Evolutionary conservation across 2,888 invertebrate genomes (phyloP).

Genomic region (Bhutanitis thaidina): DNA sequence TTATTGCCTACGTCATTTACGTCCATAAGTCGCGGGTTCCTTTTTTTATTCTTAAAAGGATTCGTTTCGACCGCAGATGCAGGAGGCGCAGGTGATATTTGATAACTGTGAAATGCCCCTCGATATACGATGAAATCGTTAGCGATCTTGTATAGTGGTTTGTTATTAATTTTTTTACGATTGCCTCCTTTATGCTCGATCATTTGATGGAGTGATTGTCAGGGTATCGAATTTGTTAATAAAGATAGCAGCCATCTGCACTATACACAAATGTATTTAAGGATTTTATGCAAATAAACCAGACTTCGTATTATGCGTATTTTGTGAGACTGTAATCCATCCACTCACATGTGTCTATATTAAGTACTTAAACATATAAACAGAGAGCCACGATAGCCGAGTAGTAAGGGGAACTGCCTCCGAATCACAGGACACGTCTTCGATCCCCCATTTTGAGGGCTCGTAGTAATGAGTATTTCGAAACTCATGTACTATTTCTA

Average conservation of each 20-base stretch:
- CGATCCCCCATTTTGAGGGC: too few relatives aligned
- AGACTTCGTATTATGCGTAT: too few relatives aligned
- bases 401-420: too few relatives aligned
- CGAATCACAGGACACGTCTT: too few relatives aligned
- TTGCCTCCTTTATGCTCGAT: constrained; percentile 15
- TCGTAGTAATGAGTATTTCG: too few relatives aligned
- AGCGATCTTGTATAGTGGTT: constrained; percentile 22
- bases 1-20: neutral
- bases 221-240: constrained; percentile 14
- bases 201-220: constrained; percentile 26
- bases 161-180: constrained; percentile 33
- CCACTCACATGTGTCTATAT: too few relatives aligned
- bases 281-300: too few relatives aligned
- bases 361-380: too few relatives aligned
- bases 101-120: constrained; percentile 6
- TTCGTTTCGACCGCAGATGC: constrained; percentile 67
- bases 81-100: constrained; percentile 50
- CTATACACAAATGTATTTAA: too few relatives aligned
- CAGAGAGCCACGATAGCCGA: too few relatives aligned
- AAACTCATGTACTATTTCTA: too few relatives aligned
- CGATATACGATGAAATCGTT: constrained; percentile 29
- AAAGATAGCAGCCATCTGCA: constrained; percentile 18
- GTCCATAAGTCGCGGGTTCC: neutral
- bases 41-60: constrained; percentile 24
- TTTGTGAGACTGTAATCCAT: too few relatives aligned